Evolutionary conservation across 2,888 invertebrate genomes (phyloP).

Genomic region (Platerodrilus igneus): DNA sequence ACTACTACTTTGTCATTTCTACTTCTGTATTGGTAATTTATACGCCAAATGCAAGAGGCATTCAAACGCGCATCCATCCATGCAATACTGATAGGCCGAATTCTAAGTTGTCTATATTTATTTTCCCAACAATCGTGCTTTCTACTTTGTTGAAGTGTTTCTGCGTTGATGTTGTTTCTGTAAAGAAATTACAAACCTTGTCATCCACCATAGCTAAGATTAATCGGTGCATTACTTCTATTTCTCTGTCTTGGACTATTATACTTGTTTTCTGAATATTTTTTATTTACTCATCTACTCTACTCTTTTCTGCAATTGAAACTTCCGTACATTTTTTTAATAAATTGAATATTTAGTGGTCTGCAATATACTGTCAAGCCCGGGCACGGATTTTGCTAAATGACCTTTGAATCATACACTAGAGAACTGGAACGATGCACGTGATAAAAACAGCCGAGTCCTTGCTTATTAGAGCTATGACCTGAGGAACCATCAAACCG

Average conservation of each 20-base stretch:
- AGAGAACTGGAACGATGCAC: conserved; percentile 33
- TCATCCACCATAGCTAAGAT: conserved; percentile 30
- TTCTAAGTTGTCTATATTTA: conserved; percentile 20
- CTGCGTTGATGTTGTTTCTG: conserved; percentile 17
- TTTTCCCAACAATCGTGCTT: conserved; percentile 18
- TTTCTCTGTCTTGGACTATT: conserved; percentile 12
- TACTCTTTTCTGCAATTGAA: conserved; percentile 21
- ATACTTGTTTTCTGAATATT: conserved; percentile 11
- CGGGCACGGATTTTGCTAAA: conserved; percentile 35
- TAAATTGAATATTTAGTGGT: conserved; percentile 33
- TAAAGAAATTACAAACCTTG: conserved; percentile 28
- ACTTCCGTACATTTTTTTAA: conserved; percentile 30
- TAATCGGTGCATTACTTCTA: conserved; percentile 19
- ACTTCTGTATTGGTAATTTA: conserved; percentile 13
- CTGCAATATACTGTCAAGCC: conserved; percentile 33
- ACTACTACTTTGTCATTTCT: conserved; percentile 20
- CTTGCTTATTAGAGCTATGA: conserved; percentile 30
- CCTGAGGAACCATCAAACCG: conserved; percentile 26
- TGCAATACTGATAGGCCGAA: conserved; percentile 29
- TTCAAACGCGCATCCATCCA: conserved; percentile 31
- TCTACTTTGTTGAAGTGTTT: conserved; percentile 27
- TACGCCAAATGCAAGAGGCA: conserved; percentile 28
- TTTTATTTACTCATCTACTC: conserved; percentile 21
- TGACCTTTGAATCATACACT: conserved; percentile 23
- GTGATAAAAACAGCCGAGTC: conserved; percentile 33